Percentiles rank a stretch among this genome's conserved stretches.
Conservation (phyloP, 2,113 vertebrate species). For the Orthonyx spaldingii region DNA sequence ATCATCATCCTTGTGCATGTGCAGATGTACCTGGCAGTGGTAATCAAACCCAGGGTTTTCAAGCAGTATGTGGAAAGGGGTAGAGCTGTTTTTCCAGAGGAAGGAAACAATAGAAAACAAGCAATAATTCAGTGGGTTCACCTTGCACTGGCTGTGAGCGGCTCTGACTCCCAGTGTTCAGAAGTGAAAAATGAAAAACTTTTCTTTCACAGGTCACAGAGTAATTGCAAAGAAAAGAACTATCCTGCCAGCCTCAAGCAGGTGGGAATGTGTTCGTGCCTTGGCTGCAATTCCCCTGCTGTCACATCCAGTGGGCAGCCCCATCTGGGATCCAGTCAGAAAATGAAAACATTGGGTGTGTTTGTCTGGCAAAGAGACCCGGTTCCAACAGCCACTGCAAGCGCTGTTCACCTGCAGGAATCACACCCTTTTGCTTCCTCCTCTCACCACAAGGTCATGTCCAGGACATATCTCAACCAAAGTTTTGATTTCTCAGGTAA, state of each 20-base stretch:
- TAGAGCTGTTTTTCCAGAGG: not conserved
- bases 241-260: not conserved
- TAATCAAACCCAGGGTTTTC: accelerated
- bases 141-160: accelerated
- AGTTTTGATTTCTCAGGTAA: not conserved
- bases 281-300: not conserved
- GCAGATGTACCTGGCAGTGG: not conserved
- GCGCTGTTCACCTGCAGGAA: not conserved
- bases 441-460: not conserved
- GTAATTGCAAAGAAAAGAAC: not conserved
- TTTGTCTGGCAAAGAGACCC: not conserved
- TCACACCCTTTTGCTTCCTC: not conserved
- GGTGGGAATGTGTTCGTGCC: not conserved
- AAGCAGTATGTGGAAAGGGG: not conserved
- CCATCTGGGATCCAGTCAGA: not conserved
- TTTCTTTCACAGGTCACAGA: not conserved
- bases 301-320: not conserved
- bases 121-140: not conserved
- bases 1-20: accelerated
- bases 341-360: not conserved
- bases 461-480: not conserved
- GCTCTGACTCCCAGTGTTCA: not conserved
- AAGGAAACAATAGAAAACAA: not conserved
- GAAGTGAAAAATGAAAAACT: not conserved
- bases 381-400: not conserved